Evolutionary conservation across 2,113 vertebrate species (phyloP).

Genomic region (Burhinus oedicnemus): DNA sequence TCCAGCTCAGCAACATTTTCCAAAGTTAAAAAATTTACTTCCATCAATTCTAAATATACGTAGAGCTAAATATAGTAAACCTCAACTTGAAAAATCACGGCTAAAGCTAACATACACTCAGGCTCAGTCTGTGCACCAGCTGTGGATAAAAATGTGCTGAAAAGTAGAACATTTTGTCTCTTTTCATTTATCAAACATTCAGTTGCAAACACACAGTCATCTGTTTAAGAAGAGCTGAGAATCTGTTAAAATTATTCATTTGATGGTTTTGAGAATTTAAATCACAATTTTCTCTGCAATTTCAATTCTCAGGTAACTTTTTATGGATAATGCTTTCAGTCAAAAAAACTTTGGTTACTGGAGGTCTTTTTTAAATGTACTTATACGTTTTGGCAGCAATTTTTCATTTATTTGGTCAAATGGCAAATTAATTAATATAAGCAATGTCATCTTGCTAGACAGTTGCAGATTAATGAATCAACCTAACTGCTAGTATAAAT

Average conservation of each 20-base stretch:
- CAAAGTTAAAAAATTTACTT: slow-evolving; percentile 73
- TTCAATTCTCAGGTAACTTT: slow-evolving; percentile 42
- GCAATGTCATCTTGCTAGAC: not conserved
- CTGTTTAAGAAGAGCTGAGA: slow-evolving; percentile 64
- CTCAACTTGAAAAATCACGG: slow-evolving; percentile 79
- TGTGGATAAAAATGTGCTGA: slow-evolving; percentile 85
- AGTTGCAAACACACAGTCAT: slow-evolving; percentile 73
- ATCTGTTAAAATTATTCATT: slow-evolving; percentile 70
- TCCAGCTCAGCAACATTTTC: slow-evolving; percentile 71
- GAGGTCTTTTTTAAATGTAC: not conserved
- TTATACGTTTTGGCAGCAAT: not conserved
- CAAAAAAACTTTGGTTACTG: not conserved
- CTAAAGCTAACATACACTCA: slow-evolving; percentile 80
- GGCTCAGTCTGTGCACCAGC: slow-evolving; percentile 82
- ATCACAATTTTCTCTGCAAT: slow-evolving; percentile 27
- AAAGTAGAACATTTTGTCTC: slow-evolving; percentile 85
- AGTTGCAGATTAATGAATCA: not conserved
- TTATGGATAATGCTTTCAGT: not conserved
- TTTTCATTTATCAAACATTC: slow-evolving; percentile 79
- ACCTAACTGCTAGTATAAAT: not conserved
- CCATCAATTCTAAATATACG: slow-evolving; percentile 75
- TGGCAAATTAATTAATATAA: not conserved
- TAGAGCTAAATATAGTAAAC: slow-evolving; percentile 80
- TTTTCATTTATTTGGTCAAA: not conserved
- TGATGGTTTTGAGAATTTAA: slow-evolving; percentile 52